Conservation (phyloP, 2,888 invertebrate genomes). For the Cancer borealis region DNA sequence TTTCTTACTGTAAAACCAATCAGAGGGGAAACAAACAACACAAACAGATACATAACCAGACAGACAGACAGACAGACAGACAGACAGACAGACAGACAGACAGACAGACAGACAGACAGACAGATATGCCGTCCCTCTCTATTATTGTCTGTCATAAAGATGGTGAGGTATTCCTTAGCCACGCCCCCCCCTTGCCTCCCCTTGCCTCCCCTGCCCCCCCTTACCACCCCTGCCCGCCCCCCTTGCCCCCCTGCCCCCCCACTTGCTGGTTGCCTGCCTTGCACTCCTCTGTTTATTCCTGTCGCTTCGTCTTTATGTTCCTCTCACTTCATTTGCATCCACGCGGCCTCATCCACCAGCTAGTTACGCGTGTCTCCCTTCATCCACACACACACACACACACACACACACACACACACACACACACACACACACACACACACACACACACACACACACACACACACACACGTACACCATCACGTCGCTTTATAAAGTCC, state of each 20-base stretch:
- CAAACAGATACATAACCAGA: not conserved
- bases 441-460: slow-evolving; percentile 41
- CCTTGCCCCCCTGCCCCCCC: not conserved
- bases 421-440: slow-evolving; percentile 39
- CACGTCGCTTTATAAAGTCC: not conserved
- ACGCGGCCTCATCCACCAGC: too few relatives aligned
- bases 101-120: not conserved
- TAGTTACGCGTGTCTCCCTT: too few relatives aligned
- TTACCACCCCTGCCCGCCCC: not conserved
- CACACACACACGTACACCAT: not conserved
- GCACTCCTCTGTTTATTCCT: not conserved
- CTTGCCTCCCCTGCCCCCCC: not conserved
- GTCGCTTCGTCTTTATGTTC: not conserved
- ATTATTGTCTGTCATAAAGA: not conserved
- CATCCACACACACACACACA: not conserved
- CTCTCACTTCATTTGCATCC: too few relatives aligned
- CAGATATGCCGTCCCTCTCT: not conserved
- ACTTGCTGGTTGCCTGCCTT: not conserved
- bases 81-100: not conserved
- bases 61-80: not conserved
- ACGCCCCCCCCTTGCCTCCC: not conserved
- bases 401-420: slow-evolving; percentile 31
- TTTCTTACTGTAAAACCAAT: not conserved
- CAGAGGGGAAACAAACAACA: not conserved
- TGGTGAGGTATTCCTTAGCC: not conserved